Evolutionary conservation across 2,888 invertebrate genomes (phyloP).

Genomic region (Leistus spinibarbis): DNA sequence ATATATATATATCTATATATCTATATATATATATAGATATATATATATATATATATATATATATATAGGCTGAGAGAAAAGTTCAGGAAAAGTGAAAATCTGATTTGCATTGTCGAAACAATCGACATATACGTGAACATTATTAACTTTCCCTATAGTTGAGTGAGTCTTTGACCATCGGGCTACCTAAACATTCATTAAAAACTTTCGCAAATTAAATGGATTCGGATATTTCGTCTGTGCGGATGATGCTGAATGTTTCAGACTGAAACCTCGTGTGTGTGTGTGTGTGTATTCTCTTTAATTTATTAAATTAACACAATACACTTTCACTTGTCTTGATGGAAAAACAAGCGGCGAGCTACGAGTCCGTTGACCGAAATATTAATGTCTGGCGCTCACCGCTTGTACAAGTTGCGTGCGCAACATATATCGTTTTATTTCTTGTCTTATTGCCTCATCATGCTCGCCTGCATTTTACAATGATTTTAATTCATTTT

Average conservation of each 20-base stretch:
- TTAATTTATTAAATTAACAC: background rate
- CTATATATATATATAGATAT: background rate
- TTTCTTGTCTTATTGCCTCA: background rate
- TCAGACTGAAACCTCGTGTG: background rate
- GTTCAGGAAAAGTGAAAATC: background rate
- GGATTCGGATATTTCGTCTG: background rate
- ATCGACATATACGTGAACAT: background rate
- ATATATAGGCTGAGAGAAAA: background rate
- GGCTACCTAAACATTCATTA: background rate
- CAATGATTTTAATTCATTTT: background rate
- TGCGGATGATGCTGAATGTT: background rate
- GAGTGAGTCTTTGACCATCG: background rate
- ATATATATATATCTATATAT: background rate
- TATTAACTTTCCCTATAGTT: background rate
- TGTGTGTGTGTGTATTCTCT: background rate
- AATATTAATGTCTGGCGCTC: background rate
- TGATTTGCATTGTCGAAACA: background rate
- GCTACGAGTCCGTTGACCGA: background rate
- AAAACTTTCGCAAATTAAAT: background rate
- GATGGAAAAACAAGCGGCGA: background rate
- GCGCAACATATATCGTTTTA: background rate
- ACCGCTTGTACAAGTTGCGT: background rate
- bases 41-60: no score
- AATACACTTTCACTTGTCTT: background rate
- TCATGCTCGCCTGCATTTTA: background rate